Percentiles rank a stretch among this genome's conserved stretches.
Conservation (phyloP, 2,113 vertebrate genomes). For the Holacanthus passer region DNA sequence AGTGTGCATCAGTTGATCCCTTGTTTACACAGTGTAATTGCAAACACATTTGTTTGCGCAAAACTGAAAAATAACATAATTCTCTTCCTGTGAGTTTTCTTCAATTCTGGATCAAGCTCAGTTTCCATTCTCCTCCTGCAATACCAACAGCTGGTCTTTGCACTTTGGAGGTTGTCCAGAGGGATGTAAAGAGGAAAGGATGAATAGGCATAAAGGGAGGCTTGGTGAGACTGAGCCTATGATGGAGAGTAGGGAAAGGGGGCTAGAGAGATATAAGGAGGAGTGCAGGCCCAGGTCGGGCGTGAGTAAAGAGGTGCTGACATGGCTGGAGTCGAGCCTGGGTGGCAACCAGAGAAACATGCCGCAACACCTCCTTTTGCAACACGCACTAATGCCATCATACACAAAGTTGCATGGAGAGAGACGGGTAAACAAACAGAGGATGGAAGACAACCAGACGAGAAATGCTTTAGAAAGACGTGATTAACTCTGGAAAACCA, state of each 20-base stretch:
- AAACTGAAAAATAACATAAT: slow-evolving; percentile 59
- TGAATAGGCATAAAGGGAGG: background rate
- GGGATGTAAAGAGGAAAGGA: slow-evolving; percentile 1
- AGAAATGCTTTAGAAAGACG: slow-evolving; percentile 14
- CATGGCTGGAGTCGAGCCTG: slow-evolving; percentile 36
- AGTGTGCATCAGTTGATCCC: slow-evolving; percentile 47
- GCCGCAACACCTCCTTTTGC: slow-evolving; percentile 4
- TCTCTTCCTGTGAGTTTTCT: slow-evolving; percentile 36
- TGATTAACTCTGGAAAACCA: slow-evolving; percentile 24
- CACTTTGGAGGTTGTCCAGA: slow-evolving; percentile 4
- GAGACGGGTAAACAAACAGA: slow-evolving; percentile 1
- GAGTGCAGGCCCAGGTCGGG: slow-evolving; percentile 1
- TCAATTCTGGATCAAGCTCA: slow-evolving; percentile 18
- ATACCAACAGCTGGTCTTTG: background rate
- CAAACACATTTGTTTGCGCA: slow-evolving; percentile 67
- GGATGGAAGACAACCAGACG: slow-evolving; percentile 1
- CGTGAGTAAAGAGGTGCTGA: slow-evolving; percentile 40
- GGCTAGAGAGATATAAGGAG: slow-evolving; percentile 11
- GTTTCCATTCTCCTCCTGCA: slow-evolving; percentile 19
- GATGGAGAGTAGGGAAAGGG: background rate
- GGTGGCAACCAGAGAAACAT: slow-evolving; percentile 27
- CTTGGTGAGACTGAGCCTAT: background rate
- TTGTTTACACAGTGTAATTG: slow-evolving; percentile 64
- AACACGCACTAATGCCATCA: slow-evolving; percentile 14
- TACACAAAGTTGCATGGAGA: background rate